Base-by-base conservation (phyloP, 92 coral and sea anemone species). In the Porites cylindrica region DNA sequence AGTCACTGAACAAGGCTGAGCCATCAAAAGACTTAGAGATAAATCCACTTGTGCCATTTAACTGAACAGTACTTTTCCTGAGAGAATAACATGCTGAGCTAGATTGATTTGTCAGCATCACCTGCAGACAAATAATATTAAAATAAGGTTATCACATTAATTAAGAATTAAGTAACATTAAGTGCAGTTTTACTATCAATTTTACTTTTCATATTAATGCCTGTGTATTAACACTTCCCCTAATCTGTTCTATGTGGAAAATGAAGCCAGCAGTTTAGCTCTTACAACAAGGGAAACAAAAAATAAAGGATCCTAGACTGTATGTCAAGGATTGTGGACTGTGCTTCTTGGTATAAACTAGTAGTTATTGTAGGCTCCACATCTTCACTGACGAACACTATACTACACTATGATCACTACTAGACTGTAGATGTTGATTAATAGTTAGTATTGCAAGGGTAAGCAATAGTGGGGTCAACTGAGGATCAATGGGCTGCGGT, bases 11-110 rank as follows among this genome's bases (percentile, higher is more conserved):
- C 17, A 24, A 20, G 12, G 18, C 6, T 54, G 24, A 66, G 13
- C 19, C 19, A 3, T 81, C 68, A 3, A 43, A 18, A 24, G 59
- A 69, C 66, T 29, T 59, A 6, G 85, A 68, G 54, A 81, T 81
- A 70, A 69, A 69, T 23, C 85, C 85, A 81, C 71, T 70, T 29
- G 85, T 68, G 54, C 85, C 85, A 81, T 81, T 81, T 8, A 81
- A 56, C 8, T 69, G 65, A 17, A 81, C 68, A n/a, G 59, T 69
- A 8, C 21, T 58, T 9, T 8, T 13, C 32, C 67, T 67, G 24
- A 67, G 75, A 23, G 21, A 24, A 24, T 16, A 50, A 18, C 85
- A 81, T 12, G 26, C 6, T 65, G 61, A 17, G 16, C 68, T 81
- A 12, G 85, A 68, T 17, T 81, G 76, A 58, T 54, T 81, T 52